These are phyloP conservation scores for Aphyosemion australe DNA, from an alignment of 2,113 vertebrate genomes.

Conservation along the genomic window DNA sequence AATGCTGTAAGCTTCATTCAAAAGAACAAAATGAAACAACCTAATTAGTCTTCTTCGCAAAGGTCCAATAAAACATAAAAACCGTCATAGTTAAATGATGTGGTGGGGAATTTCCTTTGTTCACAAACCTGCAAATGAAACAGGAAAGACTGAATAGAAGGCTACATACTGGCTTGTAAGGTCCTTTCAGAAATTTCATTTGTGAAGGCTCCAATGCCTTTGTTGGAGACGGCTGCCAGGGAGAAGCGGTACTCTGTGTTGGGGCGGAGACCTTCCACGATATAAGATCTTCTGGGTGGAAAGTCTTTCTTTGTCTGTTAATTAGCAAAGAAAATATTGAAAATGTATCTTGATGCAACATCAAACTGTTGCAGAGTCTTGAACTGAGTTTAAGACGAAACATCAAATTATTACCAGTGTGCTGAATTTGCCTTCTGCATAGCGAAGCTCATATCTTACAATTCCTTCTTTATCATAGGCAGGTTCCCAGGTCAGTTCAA, in stretches of 20 bases:
- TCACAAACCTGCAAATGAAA: conserved; percentile 35
- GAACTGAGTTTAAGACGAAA: neutral
- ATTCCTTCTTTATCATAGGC: conserved; percentile 91
- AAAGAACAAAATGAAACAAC: conserved; percentile 21
- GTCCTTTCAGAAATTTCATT: conserved; percentile 92
- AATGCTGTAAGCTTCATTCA: conserved; percentile 9
- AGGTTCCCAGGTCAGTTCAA: conserved; percentile 90
- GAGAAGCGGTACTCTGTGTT: conserved; percentile 95
- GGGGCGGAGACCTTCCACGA: conserved; percentile 90
- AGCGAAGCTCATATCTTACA: conserved; percentile 90
- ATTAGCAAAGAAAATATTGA: conserved; percentile 9
- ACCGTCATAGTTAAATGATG: conserved; percentile 2
- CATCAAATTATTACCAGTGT: conserved; percentile 77
- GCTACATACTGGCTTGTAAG: conserved; percentile 98
- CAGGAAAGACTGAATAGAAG: conserved; percentile 62
- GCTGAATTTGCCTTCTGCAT: conserved; percentile 83
- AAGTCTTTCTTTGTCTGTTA: conserved; percentile 89
- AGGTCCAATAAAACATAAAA: conserved; percentile 13
- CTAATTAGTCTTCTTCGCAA: conserved; percentile 5
- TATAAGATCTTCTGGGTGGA: conserved; percentile 84
- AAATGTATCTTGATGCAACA: neutral
- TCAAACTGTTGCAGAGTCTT: no score
- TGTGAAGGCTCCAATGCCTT: conserved; percentile 95
- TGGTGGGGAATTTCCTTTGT: conserved; percentile 17
- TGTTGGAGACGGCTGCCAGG: conserved; percentile 91